Evolutionary conservation across 53 echinoderm and acorn worm species (phyloP).

Genomic region (Holothuria scabra): DNA sequence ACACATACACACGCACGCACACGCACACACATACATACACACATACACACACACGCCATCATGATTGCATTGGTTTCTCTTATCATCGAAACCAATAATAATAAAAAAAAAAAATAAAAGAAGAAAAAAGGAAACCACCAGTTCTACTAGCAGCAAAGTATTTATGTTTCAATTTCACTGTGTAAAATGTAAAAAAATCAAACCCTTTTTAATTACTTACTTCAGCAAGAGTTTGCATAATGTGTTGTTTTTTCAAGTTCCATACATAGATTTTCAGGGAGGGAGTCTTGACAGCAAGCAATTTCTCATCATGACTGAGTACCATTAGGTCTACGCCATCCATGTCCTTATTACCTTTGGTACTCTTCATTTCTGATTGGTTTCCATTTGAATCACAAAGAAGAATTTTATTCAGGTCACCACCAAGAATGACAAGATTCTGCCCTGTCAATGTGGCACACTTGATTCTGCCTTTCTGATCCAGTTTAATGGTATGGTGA

Average conservation of each 20-base stretch:
- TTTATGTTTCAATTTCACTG: no score
- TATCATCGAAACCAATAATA: no score
- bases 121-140: no score
- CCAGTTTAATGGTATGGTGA: constrained; percentile 39
- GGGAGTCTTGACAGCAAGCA: constrained; percentile 30
- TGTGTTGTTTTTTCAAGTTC: constrained; percentile 1
- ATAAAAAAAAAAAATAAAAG: no score
- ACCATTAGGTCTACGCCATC: constrained; percentile 19
- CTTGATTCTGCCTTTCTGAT: background rate
- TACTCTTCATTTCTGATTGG: constrained; percentile 22
- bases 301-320: constrained; percentile 40
- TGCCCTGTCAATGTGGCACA: constrained; percentile 35
- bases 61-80: no score
- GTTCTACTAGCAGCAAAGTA: no score
- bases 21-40: no score
- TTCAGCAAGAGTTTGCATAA: constrained; percentile 26
- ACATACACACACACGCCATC: no score
- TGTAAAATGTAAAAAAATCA: no score
- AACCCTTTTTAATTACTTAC: background rate
- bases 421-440: constrained; percentile 25
- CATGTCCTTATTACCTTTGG: background rate
- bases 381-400: constrained; percentile 26
- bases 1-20: no score
- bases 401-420: constrained; percentile 16
- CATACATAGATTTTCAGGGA: constrained; percentile 6